These are phyloP conservation scores for Nomada goodeniana DNA, from an alignment of 2,888 invertebrate genomes.

Conservation along the genomic window DNA sequence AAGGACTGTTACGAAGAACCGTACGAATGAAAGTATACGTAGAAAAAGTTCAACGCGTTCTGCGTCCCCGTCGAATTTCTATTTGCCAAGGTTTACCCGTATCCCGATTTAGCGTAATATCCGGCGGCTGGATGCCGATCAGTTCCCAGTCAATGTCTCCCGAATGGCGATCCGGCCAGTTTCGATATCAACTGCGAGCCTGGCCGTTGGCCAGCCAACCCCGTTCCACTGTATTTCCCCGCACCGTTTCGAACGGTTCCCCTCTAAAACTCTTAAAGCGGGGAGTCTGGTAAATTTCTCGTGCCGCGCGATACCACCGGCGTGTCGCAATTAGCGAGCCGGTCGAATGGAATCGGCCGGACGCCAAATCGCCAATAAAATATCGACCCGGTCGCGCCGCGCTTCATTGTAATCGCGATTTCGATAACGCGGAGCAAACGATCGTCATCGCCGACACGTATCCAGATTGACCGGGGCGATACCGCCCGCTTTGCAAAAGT, in stretches of 20 bases:
- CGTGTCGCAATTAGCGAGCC: conserved; percentile 59
- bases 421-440: conserved; percentile 44
- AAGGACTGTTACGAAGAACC: neutral
- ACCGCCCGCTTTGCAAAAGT: conserved; percentile 14
- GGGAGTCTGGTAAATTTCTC: conserved; percentile 24
- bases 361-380: conserved; percentile 60
- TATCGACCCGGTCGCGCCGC: conserved; percentile 34
- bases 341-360: conserved; percentile 35
- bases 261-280: conserved; percentile 47
- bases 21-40: neutral
- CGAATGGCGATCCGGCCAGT: conserved; percentile 43
- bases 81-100: conserved; percentile 26
- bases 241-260: conserved; percentile 1
- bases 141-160: conserved; percentile 57
- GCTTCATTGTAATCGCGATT: conserved; percentile 52
- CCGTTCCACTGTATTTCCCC: conserved; percentile 41
- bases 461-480: conserved; percentile 38
- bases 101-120: conserved; percentile 60
- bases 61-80: conserved; percentile 31
- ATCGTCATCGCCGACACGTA: conserved; percentile 40
- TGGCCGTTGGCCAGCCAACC: conserved; percentile 66
- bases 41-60: neutral
- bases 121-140: conserved; percentile 57
- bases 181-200: conserved; percentile 61
- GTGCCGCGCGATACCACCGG: conserved; percentile 34